These are phyloP conservation scores for Chalcosyrphus nemorum DNA, from an alignment of 2,888 invertebrate species.

Conservation along the genomic window DNA sequence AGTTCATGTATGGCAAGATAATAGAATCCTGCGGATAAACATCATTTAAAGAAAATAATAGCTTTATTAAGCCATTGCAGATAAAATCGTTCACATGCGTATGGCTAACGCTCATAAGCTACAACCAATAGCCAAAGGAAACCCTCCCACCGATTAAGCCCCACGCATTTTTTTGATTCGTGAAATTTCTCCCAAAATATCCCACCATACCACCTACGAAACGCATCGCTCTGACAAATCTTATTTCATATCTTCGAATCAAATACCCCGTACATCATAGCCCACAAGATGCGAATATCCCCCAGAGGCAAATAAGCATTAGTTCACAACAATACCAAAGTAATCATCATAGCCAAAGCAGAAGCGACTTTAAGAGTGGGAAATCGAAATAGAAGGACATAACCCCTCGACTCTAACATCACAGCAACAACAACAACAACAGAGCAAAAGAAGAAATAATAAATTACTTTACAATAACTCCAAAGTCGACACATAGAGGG, in stretches of 20 bases:
- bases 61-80: too few species aligned
- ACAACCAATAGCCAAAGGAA: too few species aligned
- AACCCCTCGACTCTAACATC: conserved; percentile 27
- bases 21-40: too few species aligned
- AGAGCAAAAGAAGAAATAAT: conserved; percentile 57
- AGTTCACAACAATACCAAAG: conserved; percentile 42
- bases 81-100: too few species aligned
- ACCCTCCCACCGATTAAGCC: not conserved
- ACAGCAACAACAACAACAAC: conserved; percentile 48
- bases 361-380: conserved; percentile 42
- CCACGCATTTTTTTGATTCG: not conserved
- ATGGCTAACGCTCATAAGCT: too few species aligned
- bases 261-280: conserved; percentile 42
- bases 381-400: conserved; percentile 62
- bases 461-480: conserved; percentile 72
- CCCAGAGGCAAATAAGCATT: conserved; percentile 44
- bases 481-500: conserved; percentile 66
- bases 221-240: conserved; percentile 38
- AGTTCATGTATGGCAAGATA: too few species aligned
- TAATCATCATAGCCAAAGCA: conserved; percentile 53
- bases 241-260: conserved; percentile 47
- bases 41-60: too few species aligned
- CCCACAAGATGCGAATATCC: conserved; percentile 18
- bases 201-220: conserved; percentile 11
- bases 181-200: conserved; percentile 1